phyloP scores from a whole-genome alignment of 2,797 vertebrate species.

The Natrix natrix region DNA sequence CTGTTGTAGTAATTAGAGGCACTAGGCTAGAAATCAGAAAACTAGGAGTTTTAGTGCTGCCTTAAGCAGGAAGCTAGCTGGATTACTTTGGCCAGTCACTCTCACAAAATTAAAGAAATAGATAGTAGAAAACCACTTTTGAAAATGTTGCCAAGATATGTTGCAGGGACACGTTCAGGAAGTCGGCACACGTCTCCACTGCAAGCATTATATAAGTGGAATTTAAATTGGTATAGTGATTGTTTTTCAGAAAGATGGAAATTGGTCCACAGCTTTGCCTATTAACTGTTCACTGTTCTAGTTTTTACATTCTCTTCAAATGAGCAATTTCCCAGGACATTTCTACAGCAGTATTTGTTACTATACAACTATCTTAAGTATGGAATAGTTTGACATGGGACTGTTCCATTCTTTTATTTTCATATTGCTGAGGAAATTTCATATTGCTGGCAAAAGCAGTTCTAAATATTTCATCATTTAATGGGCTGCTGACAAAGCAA shows the following conservation, averaged over 20 bases:
- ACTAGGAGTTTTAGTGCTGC: neutral
- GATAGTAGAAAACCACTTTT: neutral
- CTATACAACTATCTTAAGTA: neutral
- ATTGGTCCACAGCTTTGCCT: neutral
- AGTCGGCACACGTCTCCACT: neutral
- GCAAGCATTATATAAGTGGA: neutral
- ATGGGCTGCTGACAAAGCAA: neutral
- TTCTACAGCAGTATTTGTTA: neutral
- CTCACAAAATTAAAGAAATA: neutral
- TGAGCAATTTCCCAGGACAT: neutral
- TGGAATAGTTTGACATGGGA: neutral
- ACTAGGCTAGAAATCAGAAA: neutral
- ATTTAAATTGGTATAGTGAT: neutral
- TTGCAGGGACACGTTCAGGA: neutral
- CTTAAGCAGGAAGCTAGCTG: neutral
- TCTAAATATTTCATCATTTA: neutral
- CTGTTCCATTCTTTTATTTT: neutral
- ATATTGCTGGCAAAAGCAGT: neutral
- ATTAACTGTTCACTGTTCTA: neutral
- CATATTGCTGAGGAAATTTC: neutral
- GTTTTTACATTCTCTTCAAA: neutral
- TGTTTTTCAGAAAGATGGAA: neutral
- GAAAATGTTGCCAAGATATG: neutral
- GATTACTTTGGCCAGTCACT: neutral
- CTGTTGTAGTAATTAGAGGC: neutral